Evolutionary conservation across 2,888 invertebrate species (phyloP).

Genomic region (Andrena trimmerana): DNA sequence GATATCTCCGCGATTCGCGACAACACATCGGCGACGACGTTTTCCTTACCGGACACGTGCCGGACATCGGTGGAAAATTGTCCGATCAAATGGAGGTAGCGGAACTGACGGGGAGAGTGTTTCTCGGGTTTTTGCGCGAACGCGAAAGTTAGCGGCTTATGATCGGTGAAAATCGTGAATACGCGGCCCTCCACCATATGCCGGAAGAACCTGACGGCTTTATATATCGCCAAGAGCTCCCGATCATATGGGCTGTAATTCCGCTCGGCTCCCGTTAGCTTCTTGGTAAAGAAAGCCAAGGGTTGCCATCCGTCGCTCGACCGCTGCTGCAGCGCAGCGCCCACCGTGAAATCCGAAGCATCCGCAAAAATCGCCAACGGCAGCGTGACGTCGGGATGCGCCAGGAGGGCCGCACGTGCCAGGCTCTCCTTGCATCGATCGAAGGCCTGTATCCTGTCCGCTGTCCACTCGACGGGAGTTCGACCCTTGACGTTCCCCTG

Average conservation of each 20-base stretch:
- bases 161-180: constrained; percentile 1
- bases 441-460: background rate
- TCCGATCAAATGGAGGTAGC: background rate
- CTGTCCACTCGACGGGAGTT: constrained; percentile 1
- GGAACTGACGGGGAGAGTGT: background rate
- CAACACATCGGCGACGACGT: background rate
- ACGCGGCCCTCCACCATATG: constrained; percentile 6
- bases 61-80: constrained; percentile 2
- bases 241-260: constrained; percentile 12
- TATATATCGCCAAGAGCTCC: constrained; percentile 2
- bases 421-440: background rate
- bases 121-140: constrained; percentile 5
- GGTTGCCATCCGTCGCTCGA: background rate
- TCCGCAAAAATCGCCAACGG: background rate
- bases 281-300: constrained; percentile 1
- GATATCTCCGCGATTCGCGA: background rate
- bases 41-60: background rate
- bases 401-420: background rate
- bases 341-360: constrained; percentile 16
- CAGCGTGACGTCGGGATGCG: background rate
- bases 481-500: background rate
- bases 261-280: background rate
- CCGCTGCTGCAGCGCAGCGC: constrained; percentile 8
- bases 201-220: background rate
- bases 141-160: background rate